Base-by-base conservation (phyloP, 2,113 vertebrate genomes). In the Microcebus tavaratra region DNA sequence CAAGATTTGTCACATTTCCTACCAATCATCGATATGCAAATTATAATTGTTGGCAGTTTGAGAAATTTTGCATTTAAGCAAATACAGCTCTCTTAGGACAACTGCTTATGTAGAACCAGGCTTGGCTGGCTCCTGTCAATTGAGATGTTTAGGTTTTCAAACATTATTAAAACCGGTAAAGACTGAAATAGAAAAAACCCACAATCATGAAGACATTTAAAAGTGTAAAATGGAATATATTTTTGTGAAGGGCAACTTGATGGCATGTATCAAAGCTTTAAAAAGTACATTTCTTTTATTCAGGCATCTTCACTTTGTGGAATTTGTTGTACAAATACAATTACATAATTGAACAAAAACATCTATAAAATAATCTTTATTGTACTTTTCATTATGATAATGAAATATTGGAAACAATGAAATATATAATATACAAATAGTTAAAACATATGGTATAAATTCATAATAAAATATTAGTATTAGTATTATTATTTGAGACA, bases 31-130 rank as follows among this genome's bases (percentile, higher is more conserved):
- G 97, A 90, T 92, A 88, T 76, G 36, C 27, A 70, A 87, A 88
- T 97, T 95, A 39, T 59, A 68, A 17, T 61, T 80, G 42, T 59
- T 93, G 8, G 21, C n/a, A n/a, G 55, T 89, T 95, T 91, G 88
- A 87, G 75, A 97, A 90, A 75, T n/a, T 93, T 94, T 90, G 29
- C 36, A 75, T 91, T 90, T 93, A 93, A 89, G 82, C 67, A 94
- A 91, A 88, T 72, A 59, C 3, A 67, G n/a, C 29, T 93, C 23
- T 84, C 65, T 75, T 80, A 70, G 68, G 23, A 80, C 27, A 76
- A 84, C 34, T 50, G 34, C 23, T 93, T 95, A 70, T 23, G 59
- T 36, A 96, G 84, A 83, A 95, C 31, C 17, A 91, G 72, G 50
- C 45, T 72, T 67, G 42, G 63, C n/a, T 91, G 59, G 76, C 20